Conservation (phyloP, 1,140 invertebrate genomes). For the Conus ventricosus region DNA sequence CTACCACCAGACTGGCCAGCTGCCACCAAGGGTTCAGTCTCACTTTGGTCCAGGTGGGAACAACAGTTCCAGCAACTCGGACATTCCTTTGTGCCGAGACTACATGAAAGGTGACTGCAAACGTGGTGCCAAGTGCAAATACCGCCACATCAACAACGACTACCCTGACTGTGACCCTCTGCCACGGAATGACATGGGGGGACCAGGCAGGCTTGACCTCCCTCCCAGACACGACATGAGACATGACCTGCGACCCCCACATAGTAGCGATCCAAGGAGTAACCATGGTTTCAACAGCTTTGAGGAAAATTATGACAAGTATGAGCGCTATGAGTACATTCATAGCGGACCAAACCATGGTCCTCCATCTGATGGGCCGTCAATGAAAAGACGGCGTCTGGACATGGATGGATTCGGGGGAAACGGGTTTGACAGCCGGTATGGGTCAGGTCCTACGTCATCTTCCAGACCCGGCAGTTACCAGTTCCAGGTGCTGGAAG, state of each 20-base stretch:
- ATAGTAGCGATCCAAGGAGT: neutral
- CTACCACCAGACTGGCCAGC: conserved; percentile 77
- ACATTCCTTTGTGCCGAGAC: conserved; percentile 84
- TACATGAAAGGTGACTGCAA: conserved; percentile 84
- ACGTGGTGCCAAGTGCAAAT: conserved; percentile 76
- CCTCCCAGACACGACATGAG: neutral
- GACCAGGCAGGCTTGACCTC: neutral
- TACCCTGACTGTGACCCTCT: conserved; percentile 35
- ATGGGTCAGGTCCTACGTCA: conserved; percentile 40
- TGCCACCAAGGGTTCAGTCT: conserved; percentile 68
- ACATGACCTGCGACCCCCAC: conserved; percentile 6
- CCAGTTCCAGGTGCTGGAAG: conserved; percentile 78
- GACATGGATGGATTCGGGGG: conserved; percentile 49
- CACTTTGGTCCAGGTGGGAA: conserved; percentile 42
- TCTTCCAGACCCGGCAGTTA: conserved; percentile 55
- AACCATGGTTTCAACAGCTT: conserved; percentile 28
- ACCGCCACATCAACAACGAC: conserved; percentile 61
- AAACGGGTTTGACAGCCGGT: conserved; percentile 30
- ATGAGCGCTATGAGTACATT: conserved; percentile 60
- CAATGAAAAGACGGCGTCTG: conserved; percentile 42
- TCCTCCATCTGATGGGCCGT: conserved; percentile 40
- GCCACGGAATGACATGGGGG: neutral
- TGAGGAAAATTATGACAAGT: conserved; percentile 57
- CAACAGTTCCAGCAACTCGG: conserved; percentile 61
- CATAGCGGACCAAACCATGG: neutral